Evolutionary conservation across 2,113 vertebrate genomes (phyloP).

Genomic region (Halcyon malimbica): DNA sequence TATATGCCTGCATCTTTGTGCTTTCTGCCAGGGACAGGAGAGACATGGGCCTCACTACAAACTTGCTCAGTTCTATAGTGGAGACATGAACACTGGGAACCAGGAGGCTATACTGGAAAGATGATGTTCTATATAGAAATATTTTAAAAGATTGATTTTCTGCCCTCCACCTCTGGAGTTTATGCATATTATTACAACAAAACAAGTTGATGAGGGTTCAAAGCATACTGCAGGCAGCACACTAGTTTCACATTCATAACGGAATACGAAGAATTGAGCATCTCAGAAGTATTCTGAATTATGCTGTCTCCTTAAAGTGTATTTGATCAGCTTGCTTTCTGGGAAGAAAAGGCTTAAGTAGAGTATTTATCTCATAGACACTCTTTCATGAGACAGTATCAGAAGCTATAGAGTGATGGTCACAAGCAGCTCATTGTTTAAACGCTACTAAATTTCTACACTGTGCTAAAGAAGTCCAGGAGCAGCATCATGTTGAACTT

Average conservation of each 20-base stretch:
- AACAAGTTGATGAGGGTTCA: not conserved
- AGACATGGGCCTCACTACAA: not conserved
- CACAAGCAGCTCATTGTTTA: not conserved
- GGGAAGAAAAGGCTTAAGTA: not conserved
- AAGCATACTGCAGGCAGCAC: not conserved
- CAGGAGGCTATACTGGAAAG: not conserved
- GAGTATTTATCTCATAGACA: not conserved
- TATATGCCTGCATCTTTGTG: not conserved
- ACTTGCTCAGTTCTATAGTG: not conserved
- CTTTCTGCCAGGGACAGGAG: not conserved
- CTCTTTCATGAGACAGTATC: not conserved
- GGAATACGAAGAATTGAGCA: not conserved
- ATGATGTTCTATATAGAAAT: not conserved
- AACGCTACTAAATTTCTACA: not conserved
- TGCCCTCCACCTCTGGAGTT: fast-evolving
- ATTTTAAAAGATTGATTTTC: not conserved
- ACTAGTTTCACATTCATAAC: not conserved
- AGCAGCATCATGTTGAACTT: not conserved
- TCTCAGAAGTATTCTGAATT: not conserved
- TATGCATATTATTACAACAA: not conserved
- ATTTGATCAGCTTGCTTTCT: not conserved
- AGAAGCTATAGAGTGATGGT: not conserved
- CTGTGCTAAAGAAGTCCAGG: not conserved
- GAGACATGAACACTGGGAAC: not conserved
- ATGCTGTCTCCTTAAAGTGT: not conserved